A percentile compares a stretch with the other conserved stretches of the same genome.
phyloP scores from a whole-genome alignment of 2,888 invertebrate species.

The Drosophila differens region DNA sequence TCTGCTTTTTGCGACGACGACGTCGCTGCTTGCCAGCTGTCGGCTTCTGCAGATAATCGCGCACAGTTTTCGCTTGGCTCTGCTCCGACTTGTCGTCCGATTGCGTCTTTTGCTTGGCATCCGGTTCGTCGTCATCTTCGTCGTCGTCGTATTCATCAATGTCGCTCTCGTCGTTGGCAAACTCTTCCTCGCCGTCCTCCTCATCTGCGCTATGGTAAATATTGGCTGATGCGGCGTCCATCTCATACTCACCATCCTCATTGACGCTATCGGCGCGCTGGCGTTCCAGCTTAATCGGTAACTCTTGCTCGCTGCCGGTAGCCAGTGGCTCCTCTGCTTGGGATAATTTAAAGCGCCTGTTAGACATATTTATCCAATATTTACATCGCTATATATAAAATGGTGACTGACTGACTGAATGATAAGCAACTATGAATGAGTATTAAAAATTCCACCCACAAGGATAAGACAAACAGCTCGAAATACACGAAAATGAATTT shows the following conservation, averaged over 20 bases:
- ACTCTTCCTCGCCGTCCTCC: constrained; percentile 35
- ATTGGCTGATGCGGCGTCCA: constrained; percentile 13
- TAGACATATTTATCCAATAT: not conserved
- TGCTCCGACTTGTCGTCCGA: not conserved
- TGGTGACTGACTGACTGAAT: not conserved
- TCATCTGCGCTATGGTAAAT: constrained; percentile 30
- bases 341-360: not conserved
- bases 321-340: constrained; percentile 48
- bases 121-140: constrained; percentile 33
- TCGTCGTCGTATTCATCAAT: constrained; percentile 42
- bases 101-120: constrained; percentile 11
- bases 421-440: not conserved
- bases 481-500: no score
- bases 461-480: not conserved
- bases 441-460: not conserved
- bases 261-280: constrained; percentile 37
- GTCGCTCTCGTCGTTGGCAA: constrained; percentile 39
- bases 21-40: constrained; percentile 42
- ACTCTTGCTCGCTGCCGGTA: constrained; percentile 31
- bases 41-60: constrained; percentile 56
- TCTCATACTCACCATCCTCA: constrained; percentile 32
- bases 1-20: constrained; percentile 41
- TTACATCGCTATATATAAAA: not conserved
- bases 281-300: constrained; percentile 57
- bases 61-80: constrained; percentile 43